phyloP scores from a whole-genome alignment of 35 echinoderm and acorn worm species.

The Heliocidaris erythrogramma region DNA sequence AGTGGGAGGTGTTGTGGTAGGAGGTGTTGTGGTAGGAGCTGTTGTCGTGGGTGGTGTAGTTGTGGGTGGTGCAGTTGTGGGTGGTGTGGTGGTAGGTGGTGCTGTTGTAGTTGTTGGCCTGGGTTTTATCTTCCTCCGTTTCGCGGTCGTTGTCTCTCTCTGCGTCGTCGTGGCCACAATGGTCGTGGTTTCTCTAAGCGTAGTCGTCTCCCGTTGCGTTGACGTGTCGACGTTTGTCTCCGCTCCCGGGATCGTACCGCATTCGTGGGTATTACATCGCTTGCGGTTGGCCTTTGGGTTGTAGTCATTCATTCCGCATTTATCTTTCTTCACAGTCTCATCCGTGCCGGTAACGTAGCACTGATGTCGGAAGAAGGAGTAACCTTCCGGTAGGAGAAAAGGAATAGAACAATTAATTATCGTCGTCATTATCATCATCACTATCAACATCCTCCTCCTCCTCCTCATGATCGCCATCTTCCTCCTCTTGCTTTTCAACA shows the following conservation, averaged over 20 bases:
- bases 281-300: conserved; percentile 14
- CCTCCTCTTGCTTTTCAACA: neutral
- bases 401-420: neutral
- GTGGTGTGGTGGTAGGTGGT: neutral
- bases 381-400: neutral
- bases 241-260: neutral
- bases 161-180: neutral
- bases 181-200: neutral
- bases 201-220: neutral
- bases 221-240: neutral
- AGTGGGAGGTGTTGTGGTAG: neutral
- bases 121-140: neutral
- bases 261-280: conserved; percentile 34
- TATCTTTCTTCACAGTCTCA: neutral
- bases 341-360: neutral
- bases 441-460: neutral
- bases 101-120: neutral
- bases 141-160: neutral
- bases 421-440: neutral
- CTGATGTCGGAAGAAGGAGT: conserved; percentile 38
- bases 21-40: neutral
- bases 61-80: neutral
- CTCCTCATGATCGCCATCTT: neutral
- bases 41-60: neutral
- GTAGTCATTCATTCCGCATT: conserved; percentile 3